Evolutionary conservation across 2,113 vertebrate species (phyloP).

Genomic region (Gasterosteus aculeatus): DNA sequence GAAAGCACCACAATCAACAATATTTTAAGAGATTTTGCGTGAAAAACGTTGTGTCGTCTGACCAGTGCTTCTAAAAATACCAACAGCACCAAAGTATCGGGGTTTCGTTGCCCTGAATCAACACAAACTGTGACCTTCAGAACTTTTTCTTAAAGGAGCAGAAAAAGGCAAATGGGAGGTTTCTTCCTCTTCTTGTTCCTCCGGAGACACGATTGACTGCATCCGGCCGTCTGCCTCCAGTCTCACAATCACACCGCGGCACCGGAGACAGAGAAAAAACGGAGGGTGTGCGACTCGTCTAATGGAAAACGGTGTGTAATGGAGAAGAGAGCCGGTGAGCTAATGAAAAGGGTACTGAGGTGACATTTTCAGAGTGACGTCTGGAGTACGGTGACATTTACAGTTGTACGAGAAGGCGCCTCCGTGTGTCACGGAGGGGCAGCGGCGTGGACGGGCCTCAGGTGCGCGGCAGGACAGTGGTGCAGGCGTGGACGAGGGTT

Average conservation of each 20-base stretch:
- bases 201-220: slow-evolving; percentile 16
- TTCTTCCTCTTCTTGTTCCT: neutral
- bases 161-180: slow-evolving; percentile 12
- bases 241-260: slow-evolving; percentile 38
- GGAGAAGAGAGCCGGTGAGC: slow-evolving; percentile 50
- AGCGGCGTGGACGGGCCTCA: neutral
- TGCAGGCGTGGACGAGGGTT: too few species aligned
- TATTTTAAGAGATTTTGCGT: neutral
- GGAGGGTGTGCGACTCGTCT: slow-evolving; percentile 48
- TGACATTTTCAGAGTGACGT: slow-evolving; percentile 72
- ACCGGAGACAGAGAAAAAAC: neutral
- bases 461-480: slow-evolving; percentile 26
- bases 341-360: slow-evolving; percentile 66
- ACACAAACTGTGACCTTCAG: slow-evolving; percentile 11
- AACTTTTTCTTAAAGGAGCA: slow-evolving; percentile 23
- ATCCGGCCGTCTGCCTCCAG: slow-evolving; percentile 20
- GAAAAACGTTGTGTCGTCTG: neutral
- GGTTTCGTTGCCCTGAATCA: neutral
- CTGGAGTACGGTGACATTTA: slow-evolving; percentile 72
- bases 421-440: slow-evolving; percentile 13
- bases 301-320: slow-evolving; percentile 64
- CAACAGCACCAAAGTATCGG: neutral
- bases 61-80: neutral
- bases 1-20: neutral
- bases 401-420: slow-evolving; percentile 10